Conservation (phyloP, 2,113 vertebrate genomes). For the Podilymbus podiceps region DNA sequence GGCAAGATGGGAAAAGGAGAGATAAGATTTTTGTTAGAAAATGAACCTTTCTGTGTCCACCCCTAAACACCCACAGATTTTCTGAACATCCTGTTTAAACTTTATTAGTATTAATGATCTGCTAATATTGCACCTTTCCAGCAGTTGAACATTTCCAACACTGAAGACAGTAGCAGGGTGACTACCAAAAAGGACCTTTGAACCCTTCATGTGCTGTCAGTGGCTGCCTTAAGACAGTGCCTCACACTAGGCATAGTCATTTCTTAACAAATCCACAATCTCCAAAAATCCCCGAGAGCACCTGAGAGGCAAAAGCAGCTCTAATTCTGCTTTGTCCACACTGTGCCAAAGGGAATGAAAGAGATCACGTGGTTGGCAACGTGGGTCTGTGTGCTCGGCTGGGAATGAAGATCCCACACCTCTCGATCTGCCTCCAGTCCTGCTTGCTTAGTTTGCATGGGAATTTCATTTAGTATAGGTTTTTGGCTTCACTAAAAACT, state of each 20-base stretch:
- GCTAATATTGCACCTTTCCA: not conserved
- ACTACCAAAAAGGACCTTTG: fast-evolving
- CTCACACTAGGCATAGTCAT: not conserved
- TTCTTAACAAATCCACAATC: not conserved
- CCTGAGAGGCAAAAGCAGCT: not conserved
- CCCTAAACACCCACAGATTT: not conserved
- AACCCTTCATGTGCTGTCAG: not conserved
- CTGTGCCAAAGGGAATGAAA: not conserved
- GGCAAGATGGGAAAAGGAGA: not conserved
- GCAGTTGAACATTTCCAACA: fast-evolving
- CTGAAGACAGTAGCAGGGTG: not conserved
- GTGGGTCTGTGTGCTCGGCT: not conserved
- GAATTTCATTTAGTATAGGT: not conserved
- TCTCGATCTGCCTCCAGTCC: not conserved
- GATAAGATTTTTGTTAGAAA: not conserved
- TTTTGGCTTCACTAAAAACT: not conserved
- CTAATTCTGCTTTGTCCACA: not conserved
- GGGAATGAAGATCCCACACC: fast-evolving
- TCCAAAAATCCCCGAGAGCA: not conserved
- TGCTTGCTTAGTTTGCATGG: too few species aligned
- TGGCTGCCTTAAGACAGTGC: not conserved
- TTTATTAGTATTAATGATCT: not conserved
- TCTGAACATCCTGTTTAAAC: not conserved
- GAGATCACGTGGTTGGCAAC: fast-evolving
- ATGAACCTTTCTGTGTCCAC: too few species aligned